Evolutionary conservation across 1,140 invertebrate genomes (phyloP).

Genomic region (Meloidogyne chitwoodi): DNA sequence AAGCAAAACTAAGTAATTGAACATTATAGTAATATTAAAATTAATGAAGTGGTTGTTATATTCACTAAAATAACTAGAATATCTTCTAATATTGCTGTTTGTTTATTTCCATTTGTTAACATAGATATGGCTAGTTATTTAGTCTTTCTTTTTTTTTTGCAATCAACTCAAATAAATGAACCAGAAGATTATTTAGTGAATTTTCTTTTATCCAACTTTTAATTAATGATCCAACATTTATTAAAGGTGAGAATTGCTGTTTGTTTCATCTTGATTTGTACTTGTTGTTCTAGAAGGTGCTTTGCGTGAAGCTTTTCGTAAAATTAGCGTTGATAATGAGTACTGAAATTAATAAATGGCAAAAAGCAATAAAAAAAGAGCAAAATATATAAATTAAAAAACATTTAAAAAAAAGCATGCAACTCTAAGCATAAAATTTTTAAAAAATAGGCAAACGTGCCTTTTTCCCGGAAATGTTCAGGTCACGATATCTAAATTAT

Average conservation of each 20-base stretch:
- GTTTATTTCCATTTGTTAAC: background rate
- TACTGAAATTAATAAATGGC: constrained; percentile 44
- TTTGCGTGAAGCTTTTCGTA: constrained; percentile 51
- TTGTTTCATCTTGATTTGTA: background rate
- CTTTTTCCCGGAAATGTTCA: constrained; percentile 57
- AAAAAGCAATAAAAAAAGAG: constrained; percentile 18
- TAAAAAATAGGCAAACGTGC: constrained; percentile 22
- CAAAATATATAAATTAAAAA: background rate
- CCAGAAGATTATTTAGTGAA: constrained; percentile 1
- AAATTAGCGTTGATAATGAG: constrained; percentile 53
- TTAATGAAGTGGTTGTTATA: background rate
- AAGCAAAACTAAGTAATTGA: background rate
- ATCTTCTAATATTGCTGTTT: background rate
- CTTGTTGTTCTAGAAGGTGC: constrained; percentile 21
- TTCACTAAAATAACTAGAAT: background rate
- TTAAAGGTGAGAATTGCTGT: background rate
- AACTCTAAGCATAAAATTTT: constrained; percentile 29
- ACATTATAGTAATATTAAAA: background rate
- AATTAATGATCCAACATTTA: background rate
- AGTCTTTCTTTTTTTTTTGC: no score
- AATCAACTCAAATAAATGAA: constrained; percentile 1
- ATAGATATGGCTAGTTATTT: no score
- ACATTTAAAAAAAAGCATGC: no score
- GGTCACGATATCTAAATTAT: constrained; percentile 1
- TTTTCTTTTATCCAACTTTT: background rate